Conservation (phyloP, 1,140 invertebrate genomes). For the Drosophila pachea region DNA sequence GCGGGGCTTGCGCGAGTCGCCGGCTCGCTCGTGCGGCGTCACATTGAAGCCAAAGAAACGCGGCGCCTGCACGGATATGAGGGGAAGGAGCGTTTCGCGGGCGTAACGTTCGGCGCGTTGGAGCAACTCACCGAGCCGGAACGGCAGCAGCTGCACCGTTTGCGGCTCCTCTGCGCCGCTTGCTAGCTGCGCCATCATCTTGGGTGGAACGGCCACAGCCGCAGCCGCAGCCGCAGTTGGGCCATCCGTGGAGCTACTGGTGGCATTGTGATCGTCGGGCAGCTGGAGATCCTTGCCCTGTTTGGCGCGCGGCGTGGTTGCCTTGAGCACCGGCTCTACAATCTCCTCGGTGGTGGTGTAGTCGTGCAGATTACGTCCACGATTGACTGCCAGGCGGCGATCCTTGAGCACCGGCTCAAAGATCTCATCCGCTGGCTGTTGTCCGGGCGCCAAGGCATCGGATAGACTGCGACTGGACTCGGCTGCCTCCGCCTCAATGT, state of each 20-base stretch:
- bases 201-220: conserved; percentile 13
- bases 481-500: conserved; percentile 78
- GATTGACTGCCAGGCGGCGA: conserved; percentile 45
- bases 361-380: conserved; percentile 74
- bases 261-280: conserved; percentile 9
- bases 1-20: conserved; percentile 67
- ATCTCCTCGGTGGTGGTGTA: conserved; percentile 80
- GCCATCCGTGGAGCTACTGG: conserved; percentile 3
- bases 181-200: conserved; percentile 54
- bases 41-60: conserved; percentile 82
- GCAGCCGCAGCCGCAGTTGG: background rate
- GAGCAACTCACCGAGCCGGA: conserved; percentile 86
- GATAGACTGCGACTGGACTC: conserved; percentile 83
- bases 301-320: conserved; percentile 80
- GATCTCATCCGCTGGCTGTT: conserved; percentile 77
- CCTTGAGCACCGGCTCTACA: conserved; percentile 85
- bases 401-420: conserved; percentile 75
- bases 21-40: conserved; percentile 37
- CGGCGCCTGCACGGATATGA: conserved; percentile 88
- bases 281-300: conserved; percentile 78
- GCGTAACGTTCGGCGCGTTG: conserved; percentile 90
- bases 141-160: conserved; percentile 88
- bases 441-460: conserved; percentile 28
- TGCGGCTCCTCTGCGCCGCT: conserved; percentile 76
- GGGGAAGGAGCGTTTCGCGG: conserved; percentile 84